Conservation (phyloP, 2,797 vertebrate genomes). For the Acanthurus leucopareius region DNA sequence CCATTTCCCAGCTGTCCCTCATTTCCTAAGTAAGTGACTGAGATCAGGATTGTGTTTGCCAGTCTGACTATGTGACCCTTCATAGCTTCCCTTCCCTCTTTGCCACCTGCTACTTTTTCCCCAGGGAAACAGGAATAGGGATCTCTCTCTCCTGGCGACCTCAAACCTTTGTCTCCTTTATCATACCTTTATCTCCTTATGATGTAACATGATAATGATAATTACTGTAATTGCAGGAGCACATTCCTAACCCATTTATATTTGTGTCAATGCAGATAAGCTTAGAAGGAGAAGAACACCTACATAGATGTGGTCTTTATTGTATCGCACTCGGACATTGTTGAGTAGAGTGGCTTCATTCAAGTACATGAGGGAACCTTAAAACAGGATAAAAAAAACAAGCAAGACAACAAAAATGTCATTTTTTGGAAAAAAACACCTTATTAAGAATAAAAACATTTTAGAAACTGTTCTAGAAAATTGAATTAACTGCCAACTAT, state of each 20-base stretch:
- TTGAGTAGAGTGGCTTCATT: slow-evolving; percentile 99
- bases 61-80: slow-evolving; percentile 61
- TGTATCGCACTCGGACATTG: slow-evolving; percentile 96
- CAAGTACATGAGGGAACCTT: slow-evolving; percentile 98
- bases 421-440: neutral
- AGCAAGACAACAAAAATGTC: neutral
- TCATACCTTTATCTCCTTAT: slow-evolving; percentile 22
- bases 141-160: slow-evolving; percentile 48
- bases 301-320: slow-evolving; percentile 98
- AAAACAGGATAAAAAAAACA: slow-evolving; percentile 23
- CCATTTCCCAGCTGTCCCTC: slow-evolving; percentile 63
- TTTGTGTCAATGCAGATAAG: neutral
- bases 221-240: slow-evolving; percentile 11
- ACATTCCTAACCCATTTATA: neutral
- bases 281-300: slow-evolving; percentile 58
- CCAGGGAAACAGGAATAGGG: slow-evolving; percentile 41
- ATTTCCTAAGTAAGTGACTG: slow-evolving; percentile 69
- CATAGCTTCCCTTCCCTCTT: slow-evolving; percentile 46
- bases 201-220: slow-evolving; percentile 29
- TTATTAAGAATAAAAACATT: neutral
- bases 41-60: slow-evolving; percentile 59
- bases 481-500: neutral
- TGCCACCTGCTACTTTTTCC: slow-evolving; percentile 61
- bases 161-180: slow-evolving; percentile 24
- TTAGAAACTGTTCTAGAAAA: neutral